Evolutionary conservation across 2,888 invertebrate genomes (phyloP).

Genomic region (Odontocolon sp.): DNA sequence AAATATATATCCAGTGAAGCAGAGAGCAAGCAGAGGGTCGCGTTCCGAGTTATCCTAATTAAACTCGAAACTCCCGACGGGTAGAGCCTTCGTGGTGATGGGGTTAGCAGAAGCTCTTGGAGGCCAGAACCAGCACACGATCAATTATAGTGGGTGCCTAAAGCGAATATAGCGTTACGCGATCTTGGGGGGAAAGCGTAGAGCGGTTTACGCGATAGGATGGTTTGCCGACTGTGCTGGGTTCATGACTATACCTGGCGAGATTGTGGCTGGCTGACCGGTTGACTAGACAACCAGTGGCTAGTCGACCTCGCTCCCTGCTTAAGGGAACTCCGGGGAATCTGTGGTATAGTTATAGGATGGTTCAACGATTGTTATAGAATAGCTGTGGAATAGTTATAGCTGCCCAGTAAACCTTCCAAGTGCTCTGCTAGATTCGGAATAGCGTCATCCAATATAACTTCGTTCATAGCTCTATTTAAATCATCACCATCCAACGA

Average conservation of each 20-base stretch:
- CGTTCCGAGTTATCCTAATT: slow-evolving; percentile 53
- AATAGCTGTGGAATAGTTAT: slow-evolving; percentile 1
- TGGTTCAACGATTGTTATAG: not conserved
- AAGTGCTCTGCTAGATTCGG: not conserved
- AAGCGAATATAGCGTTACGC: slow-evolving; percentile 29
- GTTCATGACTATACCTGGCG: slow-evolving; percentile 5
- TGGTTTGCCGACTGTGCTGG: not conserved
- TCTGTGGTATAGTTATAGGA: not conserved
- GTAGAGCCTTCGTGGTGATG: not conserved
- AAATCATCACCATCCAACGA: not conserved
- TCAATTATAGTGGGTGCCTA: slow-evolving; percentile 34
- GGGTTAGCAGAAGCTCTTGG: slow-evolving; percentile 7
- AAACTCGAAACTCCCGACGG: slow-evolving; percentile 37
- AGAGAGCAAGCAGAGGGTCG: slow-evolving; percentile 4
- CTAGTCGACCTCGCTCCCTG: slow-evolving; percentile 9
- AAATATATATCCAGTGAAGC: not conserved
- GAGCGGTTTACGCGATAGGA: not conserved
- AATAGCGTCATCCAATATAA: not conserved
- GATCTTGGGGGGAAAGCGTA: slow-evolving; percentile 2
- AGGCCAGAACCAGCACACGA: slow-evolving; percentile 10
- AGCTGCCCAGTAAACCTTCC: not conserved
- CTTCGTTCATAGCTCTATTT: not conserved
- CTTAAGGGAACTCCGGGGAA: slow-evolving; percentile 17
- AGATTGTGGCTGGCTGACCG: slow-evolving; percentile 24
- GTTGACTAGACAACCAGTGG: slow-evolving; percentile 25